phyloP scores from a whole-genome alignment of 2,888 invertebrate genomes.

The Brachyptera putata region DNA sequence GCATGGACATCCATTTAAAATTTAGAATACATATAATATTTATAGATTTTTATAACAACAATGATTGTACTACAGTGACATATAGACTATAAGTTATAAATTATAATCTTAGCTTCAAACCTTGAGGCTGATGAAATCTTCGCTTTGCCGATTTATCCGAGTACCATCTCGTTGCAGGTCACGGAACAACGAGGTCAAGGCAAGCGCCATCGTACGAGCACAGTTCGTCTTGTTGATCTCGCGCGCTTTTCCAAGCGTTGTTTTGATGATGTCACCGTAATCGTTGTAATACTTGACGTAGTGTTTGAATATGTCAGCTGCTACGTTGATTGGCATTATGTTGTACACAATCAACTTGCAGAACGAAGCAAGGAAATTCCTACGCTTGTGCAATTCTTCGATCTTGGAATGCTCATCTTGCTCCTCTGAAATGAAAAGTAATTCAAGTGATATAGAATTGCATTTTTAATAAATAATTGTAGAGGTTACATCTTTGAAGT shows the following conservation, averaged over 20 bases:
- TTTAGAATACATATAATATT: too few relatives aligned
- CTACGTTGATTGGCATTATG: constrained; percentile 86
- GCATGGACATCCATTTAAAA: too few relatives aligned
- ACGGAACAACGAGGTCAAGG: constrained; percentile 82
- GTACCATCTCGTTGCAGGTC: constrained; percentile 56
- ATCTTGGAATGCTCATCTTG: constrained; percentile 94
- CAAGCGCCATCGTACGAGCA: constrained; percentile 88
- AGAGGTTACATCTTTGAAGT: too few relatives aligned
- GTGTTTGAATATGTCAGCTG: constrained; percentile 93
- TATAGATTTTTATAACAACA: too few relatives aligned
- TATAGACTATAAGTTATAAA: too few relatives aligned
- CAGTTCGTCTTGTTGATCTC: constrained; percentile 97
- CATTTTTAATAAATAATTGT: too few relatives aligned
- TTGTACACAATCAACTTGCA: constrained; percentile 98
- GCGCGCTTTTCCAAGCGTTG: constrained; percentile 91
- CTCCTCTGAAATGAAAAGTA: constrained; percentile 70
- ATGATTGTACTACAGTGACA: too few relatives aligned
- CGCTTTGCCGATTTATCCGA: constrained; percentile 60
- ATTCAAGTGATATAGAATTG: too few relatives aligned
- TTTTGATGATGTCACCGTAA: constrained; percentile 97
- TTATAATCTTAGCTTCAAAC: too few relatives aligned
- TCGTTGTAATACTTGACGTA: constrained; percentile 98
- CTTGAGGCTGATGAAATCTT: constrained; percentile 87
- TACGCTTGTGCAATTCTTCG: constrained; percentile 92
- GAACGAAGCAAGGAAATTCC: constrained; percentile 94